Base-by-base conservation (phyloP, 1,140 invertebrate species). In the Conus betulinus region DNA sequence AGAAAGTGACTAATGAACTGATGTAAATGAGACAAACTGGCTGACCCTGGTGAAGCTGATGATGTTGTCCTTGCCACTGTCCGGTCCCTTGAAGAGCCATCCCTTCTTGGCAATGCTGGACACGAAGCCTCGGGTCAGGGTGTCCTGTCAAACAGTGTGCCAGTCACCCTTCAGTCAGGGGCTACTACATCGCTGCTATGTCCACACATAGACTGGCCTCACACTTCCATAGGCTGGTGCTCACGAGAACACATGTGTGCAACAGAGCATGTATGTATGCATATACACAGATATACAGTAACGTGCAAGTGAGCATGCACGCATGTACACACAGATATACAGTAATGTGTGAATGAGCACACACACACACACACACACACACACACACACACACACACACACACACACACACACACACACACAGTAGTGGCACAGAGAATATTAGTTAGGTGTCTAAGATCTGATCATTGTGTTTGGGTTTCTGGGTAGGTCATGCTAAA, bases 31-130 rank as follows among this genome's bases (percentile, higher is more conserved):
- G 8, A n/a, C 17, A 79, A 1, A 79, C 3, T 7, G 17, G 71
- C 90, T 89, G 90, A 95, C 95, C 93, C 94, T 93, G 27, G 95
- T 95, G 87, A 96, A 95, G 88, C 95, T 95, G 85, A 95, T 95
- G 11, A 94, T 97, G 67, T 91, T 93, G 87, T 94, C 94, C 84
- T 93, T 94, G 20, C 92, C 94, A 95, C 98, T 98, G 93, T 98
- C 98, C 13, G 98, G 98, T 60, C 98, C 98, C 96, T 98, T 98
- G 93, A 98, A 96, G 85, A 99, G 95, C 95, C 97, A 98, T 0
- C 98, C 98, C 95, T 98, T 97, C 95, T 98, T 98, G 53, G 97
- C 97, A 86, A 98, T 97, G 78, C 97, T 96, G 94, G 97, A 97
- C 53, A 90, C 91, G 87, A 92, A 90, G 15, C 85, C 89, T 57